Conservation (phyloP, 2,113 vertebrate species). For the Bambusicola thoracicus region DNA sequence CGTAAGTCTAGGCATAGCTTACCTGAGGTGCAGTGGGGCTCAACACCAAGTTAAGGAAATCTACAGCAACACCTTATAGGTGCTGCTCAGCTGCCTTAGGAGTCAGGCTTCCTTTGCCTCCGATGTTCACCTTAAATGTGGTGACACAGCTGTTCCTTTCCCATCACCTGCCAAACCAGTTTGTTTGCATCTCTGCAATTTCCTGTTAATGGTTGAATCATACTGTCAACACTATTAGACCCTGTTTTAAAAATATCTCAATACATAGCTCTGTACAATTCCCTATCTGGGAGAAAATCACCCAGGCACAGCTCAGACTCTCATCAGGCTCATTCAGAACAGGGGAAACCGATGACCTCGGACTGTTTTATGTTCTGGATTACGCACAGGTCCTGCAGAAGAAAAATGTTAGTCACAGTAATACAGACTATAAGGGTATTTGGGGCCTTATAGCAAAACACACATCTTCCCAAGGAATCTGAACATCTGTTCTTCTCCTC, state of each 20-base stretch:
- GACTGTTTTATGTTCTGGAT: neutral
- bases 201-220: constrained; percentile 4
- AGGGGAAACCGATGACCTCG: neutral
- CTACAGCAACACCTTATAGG: neutral
- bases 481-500: neutral
- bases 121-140: neutral
- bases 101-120: neutral
- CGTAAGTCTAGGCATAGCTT: neutral
- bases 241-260: neutral
- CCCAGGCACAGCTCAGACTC: neutral
- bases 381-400: neutral
- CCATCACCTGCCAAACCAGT: neutral
- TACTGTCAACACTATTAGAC: neutral
- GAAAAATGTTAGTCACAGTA: neutral
- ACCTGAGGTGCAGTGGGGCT: neutral
- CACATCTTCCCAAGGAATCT: neutral
- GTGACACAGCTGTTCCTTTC: neutral
- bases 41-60: neutral
- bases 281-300: neutral
- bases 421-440: neutral
- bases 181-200: neutral
- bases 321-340: neutral
- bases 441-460: neutral
- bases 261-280: neutral
- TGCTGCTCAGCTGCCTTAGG: neutral